Base-by-base conservation (phyloP, 2,113 vertebrate genomes). In the Dasypus novemcinctus region DNA sequence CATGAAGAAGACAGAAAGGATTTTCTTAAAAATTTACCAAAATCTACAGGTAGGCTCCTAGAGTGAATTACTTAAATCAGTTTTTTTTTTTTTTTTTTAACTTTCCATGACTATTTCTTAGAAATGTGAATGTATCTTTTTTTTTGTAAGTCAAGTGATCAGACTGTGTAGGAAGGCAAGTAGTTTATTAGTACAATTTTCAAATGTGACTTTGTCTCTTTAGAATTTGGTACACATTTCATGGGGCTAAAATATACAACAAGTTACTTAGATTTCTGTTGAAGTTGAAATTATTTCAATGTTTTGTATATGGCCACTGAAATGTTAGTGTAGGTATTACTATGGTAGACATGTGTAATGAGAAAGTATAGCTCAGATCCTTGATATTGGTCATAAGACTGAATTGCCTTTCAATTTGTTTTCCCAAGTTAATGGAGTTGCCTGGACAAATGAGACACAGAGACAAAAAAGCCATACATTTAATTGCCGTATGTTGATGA, bases 381-480 rank as follows among this genome's bases (percentile, higher is more conserved):
- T 92, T 95, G 29, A 84, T 82, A n/a, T 79, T 93, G 57, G 52
- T 57, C 6, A 33, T 49, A 25, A 21, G 84, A 76, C 25, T 43
- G 33, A 91, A 29, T 76, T 92, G 49, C 27, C 25, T 94, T 92
- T 95, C 36, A 41, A 84, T 97, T 95, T 97, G 64, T 96, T 90
- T 90, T 71, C 36, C 64, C 98, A 98, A 98, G 98, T 99, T 81
- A 99, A 99, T 89, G 99, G 99, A 91, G 98, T 99, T 93, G 97
- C 99, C 2, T 99, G 99, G 99, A 98, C 98, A 61, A 99, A 98
- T 82, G 99, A 99, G 90, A 97, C 99, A 9, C 99, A 99, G 4
- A 98, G 99, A 93, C 99, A 99, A 97, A 99, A 99, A 98, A 99
- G 99, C 95, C 99, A 99, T 93, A 99, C 99, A 0, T 99, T 99